Base-by-base conservation (phyloP, 1,140 invertebrate genomes). In the Aphelinus atriplicis region DNA sequence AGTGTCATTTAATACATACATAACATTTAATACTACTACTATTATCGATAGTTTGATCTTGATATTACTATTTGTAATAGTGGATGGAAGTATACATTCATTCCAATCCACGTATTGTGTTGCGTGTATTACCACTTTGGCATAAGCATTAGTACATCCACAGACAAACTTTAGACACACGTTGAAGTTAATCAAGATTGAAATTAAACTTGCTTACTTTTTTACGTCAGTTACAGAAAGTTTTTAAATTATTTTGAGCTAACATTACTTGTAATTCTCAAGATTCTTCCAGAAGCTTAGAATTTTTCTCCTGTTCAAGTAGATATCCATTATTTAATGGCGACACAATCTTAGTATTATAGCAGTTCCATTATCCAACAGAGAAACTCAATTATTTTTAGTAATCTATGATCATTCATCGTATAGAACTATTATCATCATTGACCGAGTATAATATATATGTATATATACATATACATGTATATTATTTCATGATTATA, bases 11-110 rank as follows among this genome's bases (percentile, higher is more conserved):
- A 84, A 81, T 75, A 81, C 78, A 68, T 80, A 81, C 82, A 84
- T 84, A 85, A 83, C 82, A 80, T 84, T 84, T 84, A 83, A 67
- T 81, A 80, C 77, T 81, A 86, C 72, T 81, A 83, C 76, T 82
- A 84, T 82, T 82, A 80, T 77, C 78, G 79, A 78, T 82, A 83
- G 80, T 80, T 76, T 76, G 69, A 76, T 76, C 75, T 76, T 76
- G 69, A 76, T 82, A 84, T 83, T 80, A 81, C 74, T 81, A 83
- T 85, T 84, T 79, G 77, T 83, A 82, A 84, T 81, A 78, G 78
- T 85, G 83, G 81, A 84, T 85, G 79, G 83, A 82, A 77, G 50
- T 76, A 67, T 60, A 77, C 71, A 80, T 84, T 84, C 78, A 82
- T 84, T 81, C 81, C 78, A 72, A 80, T 71, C 78, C 80, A 79